Evolutionary conservation across 2,888 invertebrate genomes (phyloP).

Genomic region (Trachelus iudaicus): DNA sequence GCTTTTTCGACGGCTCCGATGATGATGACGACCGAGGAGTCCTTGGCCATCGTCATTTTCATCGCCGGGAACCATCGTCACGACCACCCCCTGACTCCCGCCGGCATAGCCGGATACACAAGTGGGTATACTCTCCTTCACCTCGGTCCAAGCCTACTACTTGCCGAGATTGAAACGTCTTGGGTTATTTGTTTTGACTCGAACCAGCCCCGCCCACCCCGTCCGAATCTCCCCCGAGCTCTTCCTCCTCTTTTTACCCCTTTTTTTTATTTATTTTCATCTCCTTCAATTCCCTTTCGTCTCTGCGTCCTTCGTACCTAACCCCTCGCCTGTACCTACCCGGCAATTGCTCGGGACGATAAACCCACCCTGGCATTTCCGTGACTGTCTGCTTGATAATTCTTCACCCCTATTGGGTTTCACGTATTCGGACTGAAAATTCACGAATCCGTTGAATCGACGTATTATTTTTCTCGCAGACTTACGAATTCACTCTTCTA

Average conservation of each 20-base stretch:
- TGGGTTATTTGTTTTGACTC: conserved; percentile 61
- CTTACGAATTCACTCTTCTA: background rate
- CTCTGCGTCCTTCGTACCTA: background rate
- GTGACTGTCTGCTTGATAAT: background rate
- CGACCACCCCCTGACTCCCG: background rate
- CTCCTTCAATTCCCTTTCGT: background rate
- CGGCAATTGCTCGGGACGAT: background rate
- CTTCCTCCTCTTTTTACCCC: background rate
- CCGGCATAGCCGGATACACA: background rate
- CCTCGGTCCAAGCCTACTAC: conserved; percentile 24
- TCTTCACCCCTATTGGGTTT: background rate
- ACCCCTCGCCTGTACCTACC: background rate
- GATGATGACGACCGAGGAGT: background rate
- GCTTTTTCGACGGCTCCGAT: background rate
- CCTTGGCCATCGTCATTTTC: background rate
- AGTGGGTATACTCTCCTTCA: background rate
- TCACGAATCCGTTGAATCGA: background rate
- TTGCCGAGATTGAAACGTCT: conserved; percentile 54
- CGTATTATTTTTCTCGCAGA: background rate
- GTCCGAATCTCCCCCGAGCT: conserved; percentile 29
- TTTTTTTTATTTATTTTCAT: background rate
- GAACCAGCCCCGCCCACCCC: conserved; percentile 54
- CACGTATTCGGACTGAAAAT: background rate
- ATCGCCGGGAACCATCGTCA: background rate
- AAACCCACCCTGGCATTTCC: background rate